These are phyloP conservation scores for Lasioglossum pauxillum DNA, from an alignment of 2,888 invertebrate genomes.

Conservation along the genomic window DNA sequence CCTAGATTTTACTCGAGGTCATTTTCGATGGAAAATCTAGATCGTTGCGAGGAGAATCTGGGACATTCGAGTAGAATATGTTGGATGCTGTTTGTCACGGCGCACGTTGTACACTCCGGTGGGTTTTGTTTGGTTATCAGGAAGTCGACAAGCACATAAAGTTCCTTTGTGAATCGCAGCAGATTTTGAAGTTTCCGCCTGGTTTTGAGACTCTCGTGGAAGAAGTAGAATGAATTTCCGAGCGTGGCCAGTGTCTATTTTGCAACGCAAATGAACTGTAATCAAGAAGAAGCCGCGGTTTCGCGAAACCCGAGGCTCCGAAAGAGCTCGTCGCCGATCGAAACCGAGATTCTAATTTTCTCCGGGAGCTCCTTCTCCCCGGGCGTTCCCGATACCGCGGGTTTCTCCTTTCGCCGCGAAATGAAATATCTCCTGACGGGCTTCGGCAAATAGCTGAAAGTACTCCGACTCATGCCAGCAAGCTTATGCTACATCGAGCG, in stretches of 20 bases:
- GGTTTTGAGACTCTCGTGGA: not conserved
- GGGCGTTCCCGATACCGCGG: conserved; percentile 11
- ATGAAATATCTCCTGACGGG: conserved; percentile 70
- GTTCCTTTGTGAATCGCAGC: not conserved
- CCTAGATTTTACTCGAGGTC: no score
- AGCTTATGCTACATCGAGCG: conserved; percentile 78
- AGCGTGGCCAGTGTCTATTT: not conserved
- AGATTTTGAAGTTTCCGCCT: not conserved
- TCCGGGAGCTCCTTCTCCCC: conserved; percentile 7
- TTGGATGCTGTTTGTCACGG: no score
- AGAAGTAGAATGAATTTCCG: not conserved
- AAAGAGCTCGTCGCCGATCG: conserved; percentile 7
- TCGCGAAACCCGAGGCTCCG: not conserved
- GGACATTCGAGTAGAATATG: no score
- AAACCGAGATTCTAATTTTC: conserved; percentile 27
- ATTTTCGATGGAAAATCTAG: no score
- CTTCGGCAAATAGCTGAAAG: conserved; percentile 72
- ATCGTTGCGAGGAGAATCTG: no score
- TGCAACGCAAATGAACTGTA: not conserved
- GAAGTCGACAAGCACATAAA: not conserved
- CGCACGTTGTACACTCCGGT: no score
- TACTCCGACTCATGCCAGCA: conserved; percentile 75
- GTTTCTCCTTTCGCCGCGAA: conserved; percentile 31
- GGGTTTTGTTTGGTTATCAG: no score
- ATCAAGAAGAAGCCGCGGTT: not conserved